Evolutionary conservation across 64 coral and sea anemone genomes (phyloP).

Genomic region (Montipora capricornis): DNA sequence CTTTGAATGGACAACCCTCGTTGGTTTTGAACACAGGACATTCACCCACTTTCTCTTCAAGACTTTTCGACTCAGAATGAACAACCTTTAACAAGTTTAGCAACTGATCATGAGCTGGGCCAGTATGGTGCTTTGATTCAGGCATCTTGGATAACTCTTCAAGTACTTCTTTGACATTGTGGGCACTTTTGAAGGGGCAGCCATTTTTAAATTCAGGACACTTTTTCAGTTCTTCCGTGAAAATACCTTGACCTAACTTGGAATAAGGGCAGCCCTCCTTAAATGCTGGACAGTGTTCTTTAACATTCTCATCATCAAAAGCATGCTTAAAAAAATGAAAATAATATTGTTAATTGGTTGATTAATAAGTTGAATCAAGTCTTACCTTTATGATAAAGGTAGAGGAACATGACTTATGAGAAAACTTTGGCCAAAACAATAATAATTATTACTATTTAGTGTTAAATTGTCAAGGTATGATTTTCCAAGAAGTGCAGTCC

Average conservation of each 20-base stretch:
- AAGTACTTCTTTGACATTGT: constrained; percentile 66
- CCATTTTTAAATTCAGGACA: constrained; percentile 94
- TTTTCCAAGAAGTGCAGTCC: no score
- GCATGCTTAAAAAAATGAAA: not conserved
- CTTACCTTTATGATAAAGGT: no score
- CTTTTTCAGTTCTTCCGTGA: constrained; percentile 78
- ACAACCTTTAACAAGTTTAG: constrained; percentile 65
- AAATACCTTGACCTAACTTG: constrained; percentile 66
- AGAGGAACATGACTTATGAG: no score
- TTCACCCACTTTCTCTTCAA: constrained; percentile 74
- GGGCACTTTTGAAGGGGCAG: constrained; percentile 88
- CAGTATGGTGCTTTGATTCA: constrained; percentile 69
- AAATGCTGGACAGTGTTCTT: constrained; percentile 90
- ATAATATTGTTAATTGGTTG: not conserved
- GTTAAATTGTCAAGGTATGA: no score
- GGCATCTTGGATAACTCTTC: constrained; percentile 82
- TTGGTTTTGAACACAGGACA: constrained; percentile 75
- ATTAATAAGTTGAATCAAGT: not conserved
- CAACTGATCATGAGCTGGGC: constrained; percentile 67
- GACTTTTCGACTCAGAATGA: constrained; percentile 64
- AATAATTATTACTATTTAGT: no score
- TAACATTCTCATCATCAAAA: constrained; percentile 44
- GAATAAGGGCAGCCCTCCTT: constrained; percentile 91
- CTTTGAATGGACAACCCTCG: constrained; percentile 81
- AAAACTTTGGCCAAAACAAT: no score